Evolutionary conservation across 2,113 vertebrate genomes (phyloP).

Genomic region (Forbesichthys papilliferus): DNA sequence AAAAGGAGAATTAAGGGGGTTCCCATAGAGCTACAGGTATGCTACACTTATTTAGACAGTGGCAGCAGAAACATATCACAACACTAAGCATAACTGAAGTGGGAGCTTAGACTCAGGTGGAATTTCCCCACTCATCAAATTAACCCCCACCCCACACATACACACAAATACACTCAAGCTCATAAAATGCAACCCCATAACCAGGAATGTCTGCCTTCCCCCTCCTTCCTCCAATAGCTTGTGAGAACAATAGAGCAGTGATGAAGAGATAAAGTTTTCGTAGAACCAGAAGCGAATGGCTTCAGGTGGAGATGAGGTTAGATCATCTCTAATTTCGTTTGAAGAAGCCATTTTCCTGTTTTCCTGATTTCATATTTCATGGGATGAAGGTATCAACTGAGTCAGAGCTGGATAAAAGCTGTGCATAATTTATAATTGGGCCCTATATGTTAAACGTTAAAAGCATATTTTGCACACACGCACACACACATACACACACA

Average conservation of each 20-base stretch:
- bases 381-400: slow-evolving; percentile 25
- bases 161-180: background rate
- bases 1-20: slow-evolving; percentile 21
- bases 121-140: slow-evolving; percentile 53
- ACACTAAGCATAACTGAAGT: slow-evolving; percentile 38
- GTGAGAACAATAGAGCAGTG: slow-evolving; percentile 51
- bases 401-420: slow-evolving; percentile 16
- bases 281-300: slow-evolving; percentile 29
- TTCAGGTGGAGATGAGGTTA: slow-evolving; percentile 21
- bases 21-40: slow-evolving; percentile 29
- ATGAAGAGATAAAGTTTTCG: slow-evolving; percentile 46
- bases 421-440: background rate
- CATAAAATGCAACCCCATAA: slow-evolving; percentile 22
- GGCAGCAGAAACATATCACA: slow-evolving; percentile 44
- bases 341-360: slow-evolving; percentile 28
- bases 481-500: slow-evolving; percentile 1
- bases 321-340: slow-evolving; percentile 32
- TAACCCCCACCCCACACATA: slow-evolving; percentile 6
- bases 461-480: background rate
- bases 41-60: slow-evolving; percentile 38
- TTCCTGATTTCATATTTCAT: slow-evolving; percentile 19
- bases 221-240: slow-evolving; percentile 20
- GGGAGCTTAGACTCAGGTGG: slow-evolving; percentile 40
- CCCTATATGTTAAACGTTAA: too few species aligned
- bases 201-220: slow-evolving; percentile 41